These are phyloP conservation scores for Daboia siamensis DNA, from an alignment of 2,113 vertebrate species.

Conservation along the genomic window DNA sequence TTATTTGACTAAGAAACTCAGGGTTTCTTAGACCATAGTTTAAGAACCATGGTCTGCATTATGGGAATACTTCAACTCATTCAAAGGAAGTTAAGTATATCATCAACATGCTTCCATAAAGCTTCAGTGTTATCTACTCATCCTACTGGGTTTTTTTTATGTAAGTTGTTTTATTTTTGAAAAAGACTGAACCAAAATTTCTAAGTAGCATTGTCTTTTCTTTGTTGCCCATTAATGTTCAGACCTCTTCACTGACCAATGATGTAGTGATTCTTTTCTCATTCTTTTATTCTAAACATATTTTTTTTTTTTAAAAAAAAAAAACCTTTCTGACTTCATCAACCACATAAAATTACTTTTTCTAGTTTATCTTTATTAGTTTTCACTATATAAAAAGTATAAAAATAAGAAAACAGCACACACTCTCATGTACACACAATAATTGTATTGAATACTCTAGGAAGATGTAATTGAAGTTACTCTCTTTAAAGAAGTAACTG, in stretches of 20 bases:
- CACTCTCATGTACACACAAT: neutral
- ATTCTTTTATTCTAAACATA: neutral
- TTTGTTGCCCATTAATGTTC: neutral
- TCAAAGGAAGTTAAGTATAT: neutral
- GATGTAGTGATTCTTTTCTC: neutral
- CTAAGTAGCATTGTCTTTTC: neutral
- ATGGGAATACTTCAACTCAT: neutral
- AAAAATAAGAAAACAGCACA: neutral
- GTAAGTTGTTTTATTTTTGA: neutral
- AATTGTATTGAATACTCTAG: rapidly evolving
- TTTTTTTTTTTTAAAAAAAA: neutral
- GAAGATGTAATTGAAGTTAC: neutral
- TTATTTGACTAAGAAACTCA: neutral
- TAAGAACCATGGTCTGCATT: neutral
- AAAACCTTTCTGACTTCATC: neutral
- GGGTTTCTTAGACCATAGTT: neutral
- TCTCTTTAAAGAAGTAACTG: slow-evolving; percentile 3
- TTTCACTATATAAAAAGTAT: neutral
- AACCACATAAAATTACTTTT: neutral
- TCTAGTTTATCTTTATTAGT: neutral
- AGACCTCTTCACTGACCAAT: neutral
- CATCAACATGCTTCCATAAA: neutral
- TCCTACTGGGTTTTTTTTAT: neutral
- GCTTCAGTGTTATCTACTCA: neutral
- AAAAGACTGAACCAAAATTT: neutral